Evolutionary conservation across 2,797 vertebrate species (phyloP).

Genomic region (Scleropages formosus): DNA sequence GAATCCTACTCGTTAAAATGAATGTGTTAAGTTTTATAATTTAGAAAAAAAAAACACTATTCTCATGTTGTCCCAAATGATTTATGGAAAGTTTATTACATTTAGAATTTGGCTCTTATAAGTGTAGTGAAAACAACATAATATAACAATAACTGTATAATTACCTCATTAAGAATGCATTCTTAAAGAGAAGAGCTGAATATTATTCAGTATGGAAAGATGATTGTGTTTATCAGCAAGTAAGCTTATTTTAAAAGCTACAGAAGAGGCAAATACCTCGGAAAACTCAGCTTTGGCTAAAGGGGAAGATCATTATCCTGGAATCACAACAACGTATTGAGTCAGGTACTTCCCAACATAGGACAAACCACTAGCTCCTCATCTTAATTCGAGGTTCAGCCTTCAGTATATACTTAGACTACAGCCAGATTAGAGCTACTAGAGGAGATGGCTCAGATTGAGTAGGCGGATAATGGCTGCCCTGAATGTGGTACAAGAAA

Average conservation of each 20-base stretch:
- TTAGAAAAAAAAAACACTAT: neutral
- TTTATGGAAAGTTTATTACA: neutral
- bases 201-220: neutral
- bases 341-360: neutral
- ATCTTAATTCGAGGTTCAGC: neutral
- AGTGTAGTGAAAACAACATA: neutral
- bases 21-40: neutral
- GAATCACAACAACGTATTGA: neutral
- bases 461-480: neutral
- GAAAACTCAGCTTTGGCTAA: neutral
- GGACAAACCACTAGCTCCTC: neutral
- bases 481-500: neutral
- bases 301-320: neutral
- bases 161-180: neutral
- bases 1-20: too few relatives aligned
- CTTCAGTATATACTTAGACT: neutral
- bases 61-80: neutral
- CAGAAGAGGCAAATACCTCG: neutral
- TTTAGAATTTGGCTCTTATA: too few relatives aligned
- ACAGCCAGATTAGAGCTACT: neutral
- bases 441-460: neutral
- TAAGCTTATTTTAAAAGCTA: neutral
- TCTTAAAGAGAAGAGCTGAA: neutral
- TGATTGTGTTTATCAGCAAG: neutral
- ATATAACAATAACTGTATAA: neutral